Evolutionary conservation across 1,140 invertebrate species (phyloP).

Genomic region (Pseudomyrmex sp.): DNA sequence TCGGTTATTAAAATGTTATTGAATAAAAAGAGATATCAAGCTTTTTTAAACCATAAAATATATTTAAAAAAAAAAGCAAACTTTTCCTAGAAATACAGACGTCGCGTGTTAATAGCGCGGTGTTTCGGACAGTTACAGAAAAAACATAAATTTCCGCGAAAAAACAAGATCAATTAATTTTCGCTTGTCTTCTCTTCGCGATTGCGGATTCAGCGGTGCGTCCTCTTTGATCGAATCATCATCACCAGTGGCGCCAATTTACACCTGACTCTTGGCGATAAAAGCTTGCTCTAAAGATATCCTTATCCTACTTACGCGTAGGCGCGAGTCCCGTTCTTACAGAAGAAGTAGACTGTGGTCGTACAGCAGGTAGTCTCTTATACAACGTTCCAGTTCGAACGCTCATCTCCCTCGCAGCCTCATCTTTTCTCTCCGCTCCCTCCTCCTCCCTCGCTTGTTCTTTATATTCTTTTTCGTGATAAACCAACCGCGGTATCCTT

Average conservation of each 20-base stretch:
- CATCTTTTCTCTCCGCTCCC: conserved; percentile 5
- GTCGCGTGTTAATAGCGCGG: background rate
- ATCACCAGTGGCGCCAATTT: conserved; percentile 73
- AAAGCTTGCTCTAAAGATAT: conserved; percentile 77
- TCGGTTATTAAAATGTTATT: background rate
- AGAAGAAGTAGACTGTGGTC: conserved; percentile 69
- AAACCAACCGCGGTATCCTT: conserved; percentile 40
- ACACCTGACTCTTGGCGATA: conserved; percentile 79
- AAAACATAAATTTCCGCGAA: background rate
- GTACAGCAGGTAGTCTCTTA: conserved; percentile 70
- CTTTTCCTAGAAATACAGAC: background rate
- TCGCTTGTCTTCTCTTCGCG: conserved; percentile 9
- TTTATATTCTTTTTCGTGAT: conserved; percentile 49
- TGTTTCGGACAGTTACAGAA: background rate
- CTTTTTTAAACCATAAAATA: too few relatives aligned
- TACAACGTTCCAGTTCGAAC: conserved; percentile 54
- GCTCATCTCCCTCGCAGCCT: background rate
- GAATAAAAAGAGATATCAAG: too few relatives aligned
- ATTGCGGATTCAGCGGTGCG: conserved; percentile 16
- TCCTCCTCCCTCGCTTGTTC: background rate
- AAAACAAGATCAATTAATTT: conserved; percentile 38
- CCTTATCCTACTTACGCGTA: conserved; percentile 65
- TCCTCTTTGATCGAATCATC: conserved; percentile 65
- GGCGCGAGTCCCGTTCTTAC: conserved; percentile 30
- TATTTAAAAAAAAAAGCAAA: too few relatives aligned